These are phyloP conservation scores for Augochlora pura DNA, from an alignment of 1,140 invertebrate genomes.

Conservation along the genomic window DNA sequence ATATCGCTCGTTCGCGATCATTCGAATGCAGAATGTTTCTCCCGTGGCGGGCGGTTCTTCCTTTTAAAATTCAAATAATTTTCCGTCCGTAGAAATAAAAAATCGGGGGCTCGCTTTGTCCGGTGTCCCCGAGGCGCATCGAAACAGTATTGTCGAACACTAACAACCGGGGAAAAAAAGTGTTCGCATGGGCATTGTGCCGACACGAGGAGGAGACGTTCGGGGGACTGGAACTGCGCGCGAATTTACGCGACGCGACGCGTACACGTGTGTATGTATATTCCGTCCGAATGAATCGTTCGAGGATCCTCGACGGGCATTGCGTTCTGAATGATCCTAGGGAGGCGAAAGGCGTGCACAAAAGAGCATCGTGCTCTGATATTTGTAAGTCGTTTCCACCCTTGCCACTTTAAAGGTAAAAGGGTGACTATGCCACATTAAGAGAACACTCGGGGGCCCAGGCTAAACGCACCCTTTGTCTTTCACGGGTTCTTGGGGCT, in stretches of 20 bases:
- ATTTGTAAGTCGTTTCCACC: conserved; percentile 59
- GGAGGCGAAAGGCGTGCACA: conserved; percentile 34
- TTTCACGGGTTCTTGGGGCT: conserved; percentile 39
- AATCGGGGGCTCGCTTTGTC: no score
- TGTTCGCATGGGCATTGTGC: neutral
- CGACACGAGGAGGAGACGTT: neutral
- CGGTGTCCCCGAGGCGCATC: neutral
- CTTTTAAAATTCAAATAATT: neutral
- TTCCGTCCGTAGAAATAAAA: neutral
- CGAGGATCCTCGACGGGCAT: conserved; percentile 39
- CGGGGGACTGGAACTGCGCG: neutral
- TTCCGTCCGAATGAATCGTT: conserved; percentile 30
- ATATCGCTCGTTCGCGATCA: no score
- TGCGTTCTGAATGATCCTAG: conserved; percentile 45
- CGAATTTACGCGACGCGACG: conserved; percentile 15
- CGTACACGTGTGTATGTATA: neutral
- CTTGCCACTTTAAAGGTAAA: conserved; percentile 43
- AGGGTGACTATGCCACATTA: conserved; percentile 56
- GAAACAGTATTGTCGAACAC: neutral
- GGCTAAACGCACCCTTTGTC: conserved; percentile 60
- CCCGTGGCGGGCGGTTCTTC: no score
- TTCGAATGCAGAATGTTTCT: no score
- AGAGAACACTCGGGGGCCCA: conserved; percentile 51
- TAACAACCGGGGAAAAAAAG: neutral
- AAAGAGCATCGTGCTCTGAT: conserved; percentile 57